Base-by-base conservation (phyloP, 1,140 invertebrate genomes). In the Calosoma granatense region DNA sequence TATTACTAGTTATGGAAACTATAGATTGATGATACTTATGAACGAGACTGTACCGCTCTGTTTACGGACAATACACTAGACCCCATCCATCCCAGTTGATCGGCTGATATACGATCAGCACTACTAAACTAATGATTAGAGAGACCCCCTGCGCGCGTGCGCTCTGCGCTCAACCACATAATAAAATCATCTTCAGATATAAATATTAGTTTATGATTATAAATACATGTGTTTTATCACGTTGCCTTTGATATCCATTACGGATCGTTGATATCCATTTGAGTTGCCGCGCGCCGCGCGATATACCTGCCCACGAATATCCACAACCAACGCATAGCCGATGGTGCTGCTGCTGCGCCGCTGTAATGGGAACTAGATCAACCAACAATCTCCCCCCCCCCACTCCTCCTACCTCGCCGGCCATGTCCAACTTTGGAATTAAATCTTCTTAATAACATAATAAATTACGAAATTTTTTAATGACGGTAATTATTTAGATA, bases 181-280 rank as follows among this genome's bases (percentile, higher is more conserved):
- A 66, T 66, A 66, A 64, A 66, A 66, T 66, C 64, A 63, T 66
- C 64, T 65, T 59, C 58, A 61, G 57, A 64, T 64, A 66, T 64
- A 66, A 64, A 64, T 66, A 66, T 66, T 66, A 59, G 63, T 63
- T 59, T 62, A 58, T 60, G 60, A 63, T 64, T 63, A 64, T 63
- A 64, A 64, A 64, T 64, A 66, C 64, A 66, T 56, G 57, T 66
- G 64, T 66, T 66, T 64, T 66, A 66, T 60, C 64, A 61, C 64
- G 60, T 57, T 61, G 23, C 55, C 11, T 51, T 22, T 59, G 41
- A 47, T 47, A 47, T 47, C 6, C 17, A 47, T 47, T 30, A 30
- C 26, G 14, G 14, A n/a, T n/a, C n/a, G n/a, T n/a, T n/a, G n/a
- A n/a, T 17, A 17, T 53, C 6, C 15, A 47, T 11, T 47, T 11